Evolutionary conservation across 2,888 invertebrate species (phyloP), one percentile per base, ranked within the genome.

Genomic region (Caenorhabditis sp.): DNA sequence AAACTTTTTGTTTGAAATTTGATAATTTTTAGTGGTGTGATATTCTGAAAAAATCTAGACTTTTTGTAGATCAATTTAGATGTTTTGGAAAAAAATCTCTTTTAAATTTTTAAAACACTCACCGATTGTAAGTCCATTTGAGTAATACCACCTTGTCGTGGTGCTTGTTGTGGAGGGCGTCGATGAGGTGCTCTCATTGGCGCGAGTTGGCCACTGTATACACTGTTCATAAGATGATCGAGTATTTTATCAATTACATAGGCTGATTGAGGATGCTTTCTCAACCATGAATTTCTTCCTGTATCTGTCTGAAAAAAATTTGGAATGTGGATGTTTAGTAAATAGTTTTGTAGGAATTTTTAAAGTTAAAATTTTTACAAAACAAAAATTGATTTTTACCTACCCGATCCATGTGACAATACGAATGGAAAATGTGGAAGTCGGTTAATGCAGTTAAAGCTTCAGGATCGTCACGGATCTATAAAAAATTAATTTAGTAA

Each of bases 81-180:
- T n/a, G n/a, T n/a, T n/a, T n/a, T n/a, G n/a, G n/a, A n/a, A n/a
- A n/a, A n/a, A n/a, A n/a, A n/a, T n/a, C n/a, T n/a, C n/a, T n/a
- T n/a, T n/a, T n/a, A n/a, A n/a, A n/a, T n/a, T n/a, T n/a, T n/a
- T n/a, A n/a, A n/a, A n/a, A n/a, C n/a, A n/a, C n/a, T n/a, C n/a
- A n/a, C 59, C 14, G 59, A 43, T 59, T 59, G 59, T 5, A 59
- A 17, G 43, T 59, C 59, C n/a, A 25, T 27, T 49, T 43, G 49
- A 25, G 43, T 25, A 25, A 59, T 59, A 7, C 3, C 49, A 7
- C 3, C 10, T 56, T 56, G 56, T 26, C 26, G 56, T 4, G 56
- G 56, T 26, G 14, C 14, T 56, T 26, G 27, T 26, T 56, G 25
- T 26, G 8, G 25, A 14, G 4, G 12, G 10, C 8, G 56, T n/a